Percentiles rank a stretch among this genome's conserved stretches.
Conservation (phyloP, 2,888 invertebrate species). For the Eupelmus urozonus region DNA sequence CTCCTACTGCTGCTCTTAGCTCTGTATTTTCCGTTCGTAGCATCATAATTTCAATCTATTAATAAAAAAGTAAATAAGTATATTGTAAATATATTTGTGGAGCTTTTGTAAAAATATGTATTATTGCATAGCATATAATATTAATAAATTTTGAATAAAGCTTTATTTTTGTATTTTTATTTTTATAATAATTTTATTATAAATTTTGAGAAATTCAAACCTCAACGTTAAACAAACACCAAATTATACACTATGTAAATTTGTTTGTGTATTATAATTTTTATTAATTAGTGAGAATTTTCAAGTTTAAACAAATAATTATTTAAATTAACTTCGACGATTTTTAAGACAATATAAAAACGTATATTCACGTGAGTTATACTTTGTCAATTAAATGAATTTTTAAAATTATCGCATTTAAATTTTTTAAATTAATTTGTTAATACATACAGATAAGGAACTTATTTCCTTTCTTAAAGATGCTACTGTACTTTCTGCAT, state of each 20-base stretch:
- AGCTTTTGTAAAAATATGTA: constrained; percentile 24
- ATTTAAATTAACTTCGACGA: constrained; percentile 3
- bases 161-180: too few species aligned
- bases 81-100: not conserved
- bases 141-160: too few species aligned
- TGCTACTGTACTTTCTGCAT: constrained; percentile 82
- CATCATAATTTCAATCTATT: constrained; percentile 78
- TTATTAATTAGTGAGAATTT: not conserved
- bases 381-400: too few species aligned
- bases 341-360: constrained; percentile 25
- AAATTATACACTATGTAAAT: too few species aligned
- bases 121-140: constrained; percentile 14
- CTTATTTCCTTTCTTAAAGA: constrained; percentile 85
- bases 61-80: constrained; percentile 52
- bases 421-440: constrained; percentile 17
- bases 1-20: constrained; percentile 78
- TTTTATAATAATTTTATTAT: too few species aligned
- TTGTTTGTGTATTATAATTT: too few species aligned
- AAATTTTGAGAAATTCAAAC: too few species aligned
- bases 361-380: too few species aligned
- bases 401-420: too few species aligned
- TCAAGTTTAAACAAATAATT: too few species aligned
- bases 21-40: constrained; percentile 79
- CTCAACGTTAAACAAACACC: too few species aligned
- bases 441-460: constrained; percentile 81